phyloP scores from a whole-genome alignment of 2,113 vertebrate species.

The Phaethon lepturus region DNA sequence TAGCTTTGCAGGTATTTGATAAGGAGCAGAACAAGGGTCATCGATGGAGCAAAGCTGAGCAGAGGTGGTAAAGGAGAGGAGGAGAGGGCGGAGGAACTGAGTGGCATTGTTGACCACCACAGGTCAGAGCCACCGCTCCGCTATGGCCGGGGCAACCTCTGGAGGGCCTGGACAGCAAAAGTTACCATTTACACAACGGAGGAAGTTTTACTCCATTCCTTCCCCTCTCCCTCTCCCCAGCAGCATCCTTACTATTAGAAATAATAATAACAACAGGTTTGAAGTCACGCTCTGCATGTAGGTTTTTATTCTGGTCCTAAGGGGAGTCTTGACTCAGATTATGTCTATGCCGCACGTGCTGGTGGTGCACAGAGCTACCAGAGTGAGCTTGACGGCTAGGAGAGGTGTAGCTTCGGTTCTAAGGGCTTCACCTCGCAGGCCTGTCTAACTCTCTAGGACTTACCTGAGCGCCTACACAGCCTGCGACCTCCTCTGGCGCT shows the following conservation, averaged over 20 bases:
- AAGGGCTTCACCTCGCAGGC: background rate
- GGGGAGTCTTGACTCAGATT: fast-evolving
- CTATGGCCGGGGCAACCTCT: background rate
- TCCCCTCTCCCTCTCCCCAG: background rate
- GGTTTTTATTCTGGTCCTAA: background rate
- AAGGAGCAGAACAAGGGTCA: background rate
- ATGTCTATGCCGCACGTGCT: fast-evolving
- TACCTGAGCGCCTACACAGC: background rate
- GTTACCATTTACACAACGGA: background rate
- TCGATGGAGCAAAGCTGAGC: background rate
- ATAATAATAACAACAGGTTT: fast-evolving
- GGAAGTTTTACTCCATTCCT: background rate
- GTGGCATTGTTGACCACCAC: background rate
- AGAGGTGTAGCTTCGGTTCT: background rate
- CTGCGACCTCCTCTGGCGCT: background rate
- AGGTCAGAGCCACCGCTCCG: background rate
- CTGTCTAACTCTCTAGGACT: background rate
- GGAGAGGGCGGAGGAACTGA: background rate
- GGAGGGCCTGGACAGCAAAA: background rate
- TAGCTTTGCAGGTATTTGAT: background rate
- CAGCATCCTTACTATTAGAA: background rate
- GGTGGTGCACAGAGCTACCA: background rate
- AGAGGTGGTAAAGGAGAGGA: background rate
- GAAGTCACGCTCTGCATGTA: background rate
- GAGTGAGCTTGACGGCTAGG: fast-evolving